Evolutionary conservation across 2,888 invertebrate species (phyloP).

Genomic region (Euzetes globulus): DNA sequence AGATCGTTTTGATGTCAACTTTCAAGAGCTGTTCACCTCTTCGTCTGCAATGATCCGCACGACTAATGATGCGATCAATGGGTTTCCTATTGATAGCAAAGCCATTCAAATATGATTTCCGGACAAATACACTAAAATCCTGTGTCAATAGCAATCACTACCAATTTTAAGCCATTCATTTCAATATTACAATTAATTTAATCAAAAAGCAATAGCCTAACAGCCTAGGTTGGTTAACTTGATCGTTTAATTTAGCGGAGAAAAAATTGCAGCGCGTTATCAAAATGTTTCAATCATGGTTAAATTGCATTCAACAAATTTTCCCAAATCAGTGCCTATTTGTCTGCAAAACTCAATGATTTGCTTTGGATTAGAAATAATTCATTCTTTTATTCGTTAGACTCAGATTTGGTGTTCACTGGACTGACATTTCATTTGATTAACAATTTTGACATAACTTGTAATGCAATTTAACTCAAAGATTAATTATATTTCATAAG

Average conservation of each 20-base stretch:
- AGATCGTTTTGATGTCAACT: not conserved
- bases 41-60: slow-evolving; percentile 7
- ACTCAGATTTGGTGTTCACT: not conserved
- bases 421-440: not conserved
- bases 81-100: slow-evolving; percentile 14
- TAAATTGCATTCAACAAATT: too few species aligned
- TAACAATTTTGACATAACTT: not conserved
- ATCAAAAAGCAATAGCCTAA: too few species aligned
- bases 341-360: too few species aligned
- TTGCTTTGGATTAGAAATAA: too few species aligned
- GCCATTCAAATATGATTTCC: slow-evolving; percentile 17
- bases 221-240: too few species aligned
- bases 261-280: too few species aligned
- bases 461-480: not conserved
- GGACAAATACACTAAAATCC: not conserved
- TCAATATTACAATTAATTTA: too few species aligned
- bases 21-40: slow-evolving; percentile 27
- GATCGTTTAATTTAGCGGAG: too few species aligned
- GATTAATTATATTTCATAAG: not conserved
- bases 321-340: too few species aligned
- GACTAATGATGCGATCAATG: slow-evolving; percentile 7
- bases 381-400: not conserved
- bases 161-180: too few species aligned
- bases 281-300: too few species aligned
- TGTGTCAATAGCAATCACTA: not conserved